Conservation (phyloP, 2,113 vertebrate species). For the Nothocercus julius region DNA sequence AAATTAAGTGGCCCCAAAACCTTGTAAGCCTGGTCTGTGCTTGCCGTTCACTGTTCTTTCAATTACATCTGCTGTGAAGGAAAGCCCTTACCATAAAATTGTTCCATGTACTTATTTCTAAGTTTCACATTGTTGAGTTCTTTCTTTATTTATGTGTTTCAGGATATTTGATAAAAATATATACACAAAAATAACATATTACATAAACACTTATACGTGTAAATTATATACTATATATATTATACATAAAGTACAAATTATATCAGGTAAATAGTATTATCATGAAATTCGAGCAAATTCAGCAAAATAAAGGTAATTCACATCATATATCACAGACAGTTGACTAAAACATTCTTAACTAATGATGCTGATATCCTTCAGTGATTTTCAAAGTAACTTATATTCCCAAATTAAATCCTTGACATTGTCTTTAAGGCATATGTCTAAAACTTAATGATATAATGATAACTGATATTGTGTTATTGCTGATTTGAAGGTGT, state of each 20-base stretch:
- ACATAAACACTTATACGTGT: neutral
- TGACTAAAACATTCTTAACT: neutral
- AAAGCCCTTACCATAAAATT: neutral
- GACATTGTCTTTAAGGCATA: neutral
- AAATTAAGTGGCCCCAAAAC: neutral
- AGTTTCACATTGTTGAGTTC: neutral
- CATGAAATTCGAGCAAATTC: neutral
- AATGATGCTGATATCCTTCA: neutral
- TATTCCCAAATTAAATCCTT: neutral
- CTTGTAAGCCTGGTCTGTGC: fast-evolving
- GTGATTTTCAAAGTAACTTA: neutral
- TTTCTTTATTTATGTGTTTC: neutral
- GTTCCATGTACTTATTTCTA: neutral
- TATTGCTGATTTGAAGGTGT: neutral
- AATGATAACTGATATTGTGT: neutral
- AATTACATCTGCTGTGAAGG: neutral
- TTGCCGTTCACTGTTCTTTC: neutral
- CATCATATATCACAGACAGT: neutral
- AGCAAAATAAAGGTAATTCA: neutral
- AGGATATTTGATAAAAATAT: neutral
- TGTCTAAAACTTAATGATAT: neutral
- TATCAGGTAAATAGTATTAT: neutral
- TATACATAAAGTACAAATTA: neutral
- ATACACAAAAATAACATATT: too few relatives aligned
- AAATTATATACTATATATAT: neutral